A percentile compares a stretch with the other conserved stretches of the same genome.
Evolutionary conservation across 1,140 invertebrate species (phyloP).

Genomic region (Drosophila subobscura): DNA sequence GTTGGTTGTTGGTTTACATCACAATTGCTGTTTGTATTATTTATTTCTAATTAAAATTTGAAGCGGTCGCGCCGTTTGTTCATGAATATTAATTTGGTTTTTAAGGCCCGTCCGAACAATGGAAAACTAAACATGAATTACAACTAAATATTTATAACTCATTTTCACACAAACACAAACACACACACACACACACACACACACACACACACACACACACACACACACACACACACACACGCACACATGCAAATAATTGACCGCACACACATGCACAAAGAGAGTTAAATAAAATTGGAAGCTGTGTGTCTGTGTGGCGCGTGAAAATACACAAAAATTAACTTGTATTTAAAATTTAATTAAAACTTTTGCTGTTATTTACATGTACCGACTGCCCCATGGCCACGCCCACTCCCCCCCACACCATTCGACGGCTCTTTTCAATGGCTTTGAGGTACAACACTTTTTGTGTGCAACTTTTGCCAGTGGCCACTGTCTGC

Average conservation of each 20-base stretch:
- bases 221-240: conserved; percentile 15
- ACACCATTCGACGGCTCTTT: conserved; percentile 2
- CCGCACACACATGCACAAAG: conserved; percentile 12
- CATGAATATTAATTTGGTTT: conserved; percentile 77
- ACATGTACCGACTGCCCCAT: conserved; percentile 37
- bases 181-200: conserved; percentile 13
- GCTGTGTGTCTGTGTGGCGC: conserved; percentile 32
- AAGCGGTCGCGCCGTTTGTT: conserved; percentile 36
- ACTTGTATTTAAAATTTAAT: conserved; percentile 83
- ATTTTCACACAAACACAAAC: conserved; percentile 52
- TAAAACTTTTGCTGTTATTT: conserved; percentile 81
- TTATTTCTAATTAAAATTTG: conserved; percentile 74
- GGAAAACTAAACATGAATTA: conserved; percentile 76
- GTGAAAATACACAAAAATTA: conserved; percentile 78
- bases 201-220: conserved; percentile 11
- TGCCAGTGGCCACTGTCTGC: neutral
- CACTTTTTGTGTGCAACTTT: conserved; percentile 13
- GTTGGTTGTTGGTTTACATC: neutral
- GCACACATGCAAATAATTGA: conserved; percentile 34
- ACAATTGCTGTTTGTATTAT: conserved; percentile 49
- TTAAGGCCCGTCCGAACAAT: conserved; percentile 55
- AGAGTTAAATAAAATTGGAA: conserved; percentile 43
- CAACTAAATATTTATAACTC: conserved; percentile 82
- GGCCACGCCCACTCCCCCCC: neutral
- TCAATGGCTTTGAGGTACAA: too few species aligned